phyloP scores from a whole-genome alignment of 1,140 invertebrate genomes.

The Lasioglossum baleicum region DNA sequence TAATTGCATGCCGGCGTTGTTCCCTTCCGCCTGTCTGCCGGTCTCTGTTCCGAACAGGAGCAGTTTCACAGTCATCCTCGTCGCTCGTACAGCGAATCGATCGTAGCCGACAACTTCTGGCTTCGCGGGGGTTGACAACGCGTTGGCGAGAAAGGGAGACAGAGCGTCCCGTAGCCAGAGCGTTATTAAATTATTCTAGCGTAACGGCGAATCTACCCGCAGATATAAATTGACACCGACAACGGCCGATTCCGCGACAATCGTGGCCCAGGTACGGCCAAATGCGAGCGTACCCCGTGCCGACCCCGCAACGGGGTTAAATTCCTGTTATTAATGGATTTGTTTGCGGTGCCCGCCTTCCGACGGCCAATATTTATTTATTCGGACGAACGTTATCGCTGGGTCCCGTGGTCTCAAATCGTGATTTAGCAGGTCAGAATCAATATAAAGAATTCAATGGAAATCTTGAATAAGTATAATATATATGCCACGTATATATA shows the following conservation, averaged over 20 bases:
- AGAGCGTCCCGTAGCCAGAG: conserved; percentile 36
- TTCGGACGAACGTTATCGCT: conserved; percentile 54
- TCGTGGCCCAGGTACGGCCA: conserved; percentile 13
- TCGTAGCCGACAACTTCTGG: not conserved
- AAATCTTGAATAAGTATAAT: no score
- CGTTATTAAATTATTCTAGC: conserved; percentile 71
- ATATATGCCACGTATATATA: no score
- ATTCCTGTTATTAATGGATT: conserved; percentile 76
- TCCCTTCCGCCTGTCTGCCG: not conserved
- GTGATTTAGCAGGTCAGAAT: no score
- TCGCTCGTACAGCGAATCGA: not conserved
- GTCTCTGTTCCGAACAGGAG: not conserved
- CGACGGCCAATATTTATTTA: conserved; percentile 74
- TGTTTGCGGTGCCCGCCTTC: conserved; percentile 69
- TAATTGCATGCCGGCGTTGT: conserved; percentile 58
- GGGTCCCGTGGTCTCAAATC: conserved; percentile 21
- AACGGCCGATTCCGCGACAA: conserved; percentile 43
- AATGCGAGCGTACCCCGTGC: conserved; percentile 21
- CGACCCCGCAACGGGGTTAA: conserved; percentile 62
- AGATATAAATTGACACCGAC: conserved; percentile 69
- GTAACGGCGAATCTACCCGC: conserved; percentile 59
- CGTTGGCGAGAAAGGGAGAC: not conserved
- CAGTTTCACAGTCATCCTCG: not conserved
- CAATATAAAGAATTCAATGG: no score
- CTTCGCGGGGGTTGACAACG: not conserved